Evolutionary conservation across 2,113 vertebrate genomes (phyloP).

Genomic region (Fulmarus glacialis): DNA sequence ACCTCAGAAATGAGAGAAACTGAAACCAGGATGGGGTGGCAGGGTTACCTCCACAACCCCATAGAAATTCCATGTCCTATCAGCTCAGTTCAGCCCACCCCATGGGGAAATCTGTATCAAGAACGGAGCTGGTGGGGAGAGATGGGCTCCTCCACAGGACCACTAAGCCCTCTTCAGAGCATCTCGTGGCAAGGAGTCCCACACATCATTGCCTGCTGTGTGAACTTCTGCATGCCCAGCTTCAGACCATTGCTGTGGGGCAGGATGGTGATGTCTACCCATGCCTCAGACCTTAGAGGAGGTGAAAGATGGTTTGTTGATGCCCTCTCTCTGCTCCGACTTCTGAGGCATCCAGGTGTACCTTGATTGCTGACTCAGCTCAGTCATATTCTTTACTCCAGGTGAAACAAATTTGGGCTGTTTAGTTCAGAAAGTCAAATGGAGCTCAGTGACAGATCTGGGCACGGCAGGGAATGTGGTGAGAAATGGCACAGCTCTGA

Average conservation of each 20-base stretch:
- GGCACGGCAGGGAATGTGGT: not conserved
- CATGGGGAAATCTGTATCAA: not conserved
- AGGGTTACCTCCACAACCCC: not conserved
- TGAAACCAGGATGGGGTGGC: not conserved
- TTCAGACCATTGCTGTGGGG: not conserved
- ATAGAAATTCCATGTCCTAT: not conserved
- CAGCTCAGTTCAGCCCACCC: not conserved
- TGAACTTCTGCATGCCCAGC: not conserved
- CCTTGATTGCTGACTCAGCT: not conserved
- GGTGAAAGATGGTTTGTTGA: not conserved
- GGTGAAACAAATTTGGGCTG: not conserved
- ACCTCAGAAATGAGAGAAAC: not conserved
- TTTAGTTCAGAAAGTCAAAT: not conserved
- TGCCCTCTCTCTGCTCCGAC: not conserved
- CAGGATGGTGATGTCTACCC: not conserved
- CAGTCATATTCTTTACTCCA: not conserved
- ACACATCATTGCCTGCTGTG: not conserved
- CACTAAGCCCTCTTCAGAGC: not conserved
- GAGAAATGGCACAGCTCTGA: not conserved
- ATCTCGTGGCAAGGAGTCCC: not conserved
- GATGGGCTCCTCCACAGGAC: not conserved
- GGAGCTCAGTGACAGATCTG: not conserved
- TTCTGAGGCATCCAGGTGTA: not conserved
- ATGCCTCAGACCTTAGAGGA: not conserved
- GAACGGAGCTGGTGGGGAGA: not conserved